Conservation (phyloP, 2,888 invertebrate genomes). For the Drosophila heteroneura region DNA sequence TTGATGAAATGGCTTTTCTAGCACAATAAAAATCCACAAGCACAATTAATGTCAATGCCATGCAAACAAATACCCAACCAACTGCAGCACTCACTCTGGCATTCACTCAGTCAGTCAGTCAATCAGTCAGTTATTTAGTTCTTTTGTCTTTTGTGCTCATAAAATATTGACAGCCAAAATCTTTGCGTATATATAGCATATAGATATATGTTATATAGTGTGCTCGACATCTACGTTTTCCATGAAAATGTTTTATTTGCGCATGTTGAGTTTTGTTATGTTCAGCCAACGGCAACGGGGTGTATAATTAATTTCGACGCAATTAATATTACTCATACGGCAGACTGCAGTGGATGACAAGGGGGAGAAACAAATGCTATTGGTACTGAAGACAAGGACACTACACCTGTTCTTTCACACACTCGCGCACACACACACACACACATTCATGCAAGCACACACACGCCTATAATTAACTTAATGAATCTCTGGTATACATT, state of each 20-base stretch:
- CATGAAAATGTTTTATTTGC: conserved; percentile 10
- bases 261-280: conserved; percentile 26
- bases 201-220: background rate
- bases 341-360: background rate
- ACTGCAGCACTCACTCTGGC: conserved; percentile 2
- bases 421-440: background rate
- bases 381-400: conserved; percentile 28
- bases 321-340: conserved; percentile 67
- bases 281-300: conserved; percentile 46
- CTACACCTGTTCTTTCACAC: conserved; percentile 10
- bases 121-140: conserved; percentile 1
- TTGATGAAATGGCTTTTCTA: conserved; percentile 65
- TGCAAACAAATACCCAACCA: conserved; percentile 12
- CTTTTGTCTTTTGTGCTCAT: conserved; percentile 10
- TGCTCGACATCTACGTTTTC: conserved; percentile 8
- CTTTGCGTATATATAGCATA: no score
- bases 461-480: conserved; percentile 47
- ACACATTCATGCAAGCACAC: background rate
- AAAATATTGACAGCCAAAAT: conserved; percentile 8
- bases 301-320: conserved; percentile 74
- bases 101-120: conserved; percentile 5
- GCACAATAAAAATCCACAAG: conserved; percentile 57
- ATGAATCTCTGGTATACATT: conserved; percentile 37
- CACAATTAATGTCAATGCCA: conserved; percentile 15
- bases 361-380: conserved; percentile 32